Percentiles rank a stretch among this genome's conserved stretches.
Conservation (phyloP, 2,797 vertebrate species). For the Thalassophryne amazonica region DNA sequence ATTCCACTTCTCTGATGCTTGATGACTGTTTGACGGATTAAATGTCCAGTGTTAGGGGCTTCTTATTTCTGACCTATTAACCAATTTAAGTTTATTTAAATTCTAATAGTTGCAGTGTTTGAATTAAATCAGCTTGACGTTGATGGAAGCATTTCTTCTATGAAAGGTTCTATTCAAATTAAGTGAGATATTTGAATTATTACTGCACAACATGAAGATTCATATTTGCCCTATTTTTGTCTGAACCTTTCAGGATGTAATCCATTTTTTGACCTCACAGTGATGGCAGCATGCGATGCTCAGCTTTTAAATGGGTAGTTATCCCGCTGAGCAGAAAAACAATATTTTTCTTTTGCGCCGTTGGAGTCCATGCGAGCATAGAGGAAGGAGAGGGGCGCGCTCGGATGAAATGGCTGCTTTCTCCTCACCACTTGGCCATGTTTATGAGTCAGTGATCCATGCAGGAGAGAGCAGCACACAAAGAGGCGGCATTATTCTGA, state of each 20-base stretch:
- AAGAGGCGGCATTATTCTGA: slow-evolving; percentile 41
- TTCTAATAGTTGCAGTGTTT: no score
- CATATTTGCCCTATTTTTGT: fast-evolving
- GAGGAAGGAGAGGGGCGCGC: slow-evolving; percentile 9
- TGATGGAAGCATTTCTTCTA: no score
- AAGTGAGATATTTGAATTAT: no score
- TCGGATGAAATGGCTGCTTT: slow-evolving; percentile 34
- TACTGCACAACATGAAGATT: neutral
- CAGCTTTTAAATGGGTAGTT: neutral
- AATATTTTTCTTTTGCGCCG: neutral
- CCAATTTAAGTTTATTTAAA: no score
- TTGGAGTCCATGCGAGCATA: neutral
- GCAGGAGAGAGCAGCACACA: slow-evolving; percentile 38
- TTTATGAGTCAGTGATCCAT: slow-evolving; percentile 63
- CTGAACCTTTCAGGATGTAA: neutral
- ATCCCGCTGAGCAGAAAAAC: neutral
- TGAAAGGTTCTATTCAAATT: no score
- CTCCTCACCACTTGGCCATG: slow-evolving; percentile 28
- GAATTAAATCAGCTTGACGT: no score
- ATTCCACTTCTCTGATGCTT: no score
- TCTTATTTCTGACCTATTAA: no score
- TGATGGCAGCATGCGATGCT: neutral
- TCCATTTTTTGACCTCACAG: neutral
- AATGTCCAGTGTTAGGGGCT: no score
- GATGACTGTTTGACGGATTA: no score